Conservation (phyloP, 2,797 vertebrate species). For the Pipistrellus nathusii region DNA sequence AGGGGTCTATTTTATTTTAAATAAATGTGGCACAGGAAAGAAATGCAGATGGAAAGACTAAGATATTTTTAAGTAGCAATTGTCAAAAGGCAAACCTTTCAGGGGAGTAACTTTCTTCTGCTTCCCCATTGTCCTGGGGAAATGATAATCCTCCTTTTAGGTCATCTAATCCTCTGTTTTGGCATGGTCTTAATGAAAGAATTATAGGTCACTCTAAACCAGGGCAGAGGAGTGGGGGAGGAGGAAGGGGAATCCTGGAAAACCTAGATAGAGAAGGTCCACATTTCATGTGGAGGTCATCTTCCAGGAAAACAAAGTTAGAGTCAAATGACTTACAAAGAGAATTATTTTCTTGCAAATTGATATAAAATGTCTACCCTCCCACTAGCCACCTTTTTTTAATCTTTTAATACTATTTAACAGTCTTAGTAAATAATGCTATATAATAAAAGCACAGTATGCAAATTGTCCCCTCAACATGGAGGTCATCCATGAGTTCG, state of each 20-base stretch:
- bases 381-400: background rate
- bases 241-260: background rate
- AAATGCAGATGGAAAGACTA: background rate
- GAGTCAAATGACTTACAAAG: slow-evolving; percentile 2
- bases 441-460: too few species aligned
- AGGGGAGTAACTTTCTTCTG: background rate
- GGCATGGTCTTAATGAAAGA: background rate
- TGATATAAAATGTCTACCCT: slow-evolving; percentile 1
- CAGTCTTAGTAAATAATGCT: background rate
- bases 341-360: slow-evolving; percentile 32
- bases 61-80: background rate
- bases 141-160: background rate
- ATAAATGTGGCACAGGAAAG: background rate
- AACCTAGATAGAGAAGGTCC: background rate
- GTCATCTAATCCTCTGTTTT: background rate
- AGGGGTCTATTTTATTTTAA: background rate
- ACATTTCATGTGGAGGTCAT: background rate
- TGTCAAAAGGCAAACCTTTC: background rate
- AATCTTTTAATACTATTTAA: background rate
- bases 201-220: too few species aligned
- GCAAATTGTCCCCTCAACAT: too few species aligned
- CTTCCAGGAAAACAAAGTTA: slow-evolving; percentile 42
- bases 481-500: too few species aligned
- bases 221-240: background rate
- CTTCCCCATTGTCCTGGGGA: too few species aligned